A percentile compares a stretch with the other conserved stretches of the same genome.
These are phyloP conservation scores for Crypturellus undulatus DNA, from an alignment of 2,113 vertebrate genomes.

Conservation along the genomic window DNA sequence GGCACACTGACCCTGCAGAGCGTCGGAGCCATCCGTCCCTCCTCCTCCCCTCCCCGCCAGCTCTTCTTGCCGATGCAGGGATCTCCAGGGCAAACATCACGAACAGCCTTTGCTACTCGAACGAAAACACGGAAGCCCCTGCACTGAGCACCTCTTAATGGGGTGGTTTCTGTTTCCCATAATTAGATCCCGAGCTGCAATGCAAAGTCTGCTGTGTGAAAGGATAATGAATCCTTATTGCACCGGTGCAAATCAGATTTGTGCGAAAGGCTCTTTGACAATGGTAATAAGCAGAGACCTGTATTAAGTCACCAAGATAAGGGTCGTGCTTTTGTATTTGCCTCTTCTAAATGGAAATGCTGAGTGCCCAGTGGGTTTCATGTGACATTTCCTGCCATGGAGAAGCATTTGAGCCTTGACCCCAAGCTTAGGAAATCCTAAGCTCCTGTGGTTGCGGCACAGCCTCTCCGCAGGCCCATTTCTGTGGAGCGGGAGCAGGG, in stretches of 20 bases:
- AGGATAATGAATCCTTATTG: conserved; percentile 84
- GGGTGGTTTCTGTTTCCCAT: conserved; percentile 75
- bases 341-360: conserved; percentile 78
- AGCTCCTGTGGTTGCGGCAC: conserved; percentile 51
- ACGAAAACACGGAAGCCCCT: conserved; percentile 44
- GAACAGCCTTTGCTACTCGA: conserved; percentile 58
- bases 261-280: conserved; percentile 81
- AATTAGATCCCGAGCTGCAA: conserved; percentile 79
- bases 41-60: neutral
- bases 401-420: conserved; percentile 76
- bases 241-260: conserved; percentile 80
- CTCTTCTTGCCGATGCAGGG: neutral
- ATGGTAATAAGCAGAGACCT: conserved; percentile 72
- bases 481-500: conserved; percentile 13
- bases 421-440: conserved; percentile 83
- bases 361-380: conserved; percentile 73
- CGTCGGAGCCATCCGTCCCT: neutral
- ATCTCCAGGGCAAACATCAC: conserved; percentile 52
- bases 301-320: conserved; percentile 77
- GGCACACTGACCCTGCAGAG: neutral
- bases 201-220: conserved; percentile 73
- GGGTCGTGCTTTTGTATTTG: conserved; percentile 67
- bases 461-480: too few species aligned
- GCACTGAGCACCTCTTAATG: conserved; percentile 78
- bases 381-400: conserved; percentile 84